A percentile compares a stretch with the other conserved stretches of the same genome.
These are phyloP conservation scores for Barbus barbus DNA, from an alignment of 2,113 vertebrate genomes.

Conservation along the genomic window DNA sequence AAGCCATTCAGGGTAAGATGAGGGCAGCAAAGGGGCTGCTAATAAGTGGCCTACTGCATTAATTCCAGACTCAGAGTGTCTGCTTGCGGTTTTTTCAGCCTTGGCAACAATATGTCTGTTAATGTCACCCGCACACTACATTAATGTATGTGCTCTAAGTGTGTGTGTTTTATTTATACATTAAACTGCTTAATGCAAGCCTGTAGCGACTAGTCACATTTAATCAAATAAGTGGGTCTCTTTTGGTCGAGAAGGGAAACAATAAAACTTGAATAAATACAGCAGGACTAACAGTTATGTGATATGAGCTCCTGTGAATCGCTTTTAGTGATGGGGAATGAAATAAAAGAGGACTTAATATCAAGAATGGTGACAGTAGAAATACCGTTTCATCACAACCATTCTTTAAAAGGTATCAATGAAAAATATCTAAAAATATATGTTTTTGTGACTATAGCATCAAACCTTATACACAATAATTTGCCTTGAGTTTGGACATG, in stretches of 20 bases:
- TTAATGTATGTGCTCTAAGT: conserved; percentile 21
- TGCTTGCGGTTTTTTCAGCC: background rate
- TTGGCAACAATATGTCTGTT: background rate
- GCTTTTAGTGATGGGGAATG: background rate
- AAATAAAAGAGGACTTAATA: background rate
- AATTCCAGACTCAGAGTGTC: background rate
- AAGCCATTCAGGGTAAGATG: background rate
- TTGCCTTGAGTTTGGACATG: background rate
- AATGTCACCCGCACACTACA: background rate
- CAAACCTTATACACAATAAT: background rate
- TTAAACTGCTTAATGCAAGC: conserved; percentile 34
- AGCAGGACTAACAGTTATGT: background rate
- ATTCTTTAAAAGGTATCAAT: too few species aligned
- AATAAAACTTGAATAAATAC: conserved; percentile 11
- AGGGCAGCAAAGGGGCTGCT: background rate
- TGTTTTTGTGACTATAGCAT: background rate
- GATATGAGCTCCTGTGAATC: background rate
- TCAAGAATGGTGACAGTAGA: background rate
- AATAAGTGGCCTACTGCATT: conserved; percentile 28
- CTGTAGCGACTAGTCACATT: conserved; percentile 46
- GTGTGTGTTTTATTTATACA: background rate
- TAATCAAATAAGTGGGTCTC: conserved; percentile 39
- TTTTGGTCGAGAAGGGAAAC: conserved; percentile 2
- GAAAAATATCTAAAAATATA: too few species aligned
- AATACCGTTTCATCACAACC: background rate